Conservation (phyloP, 2,888 invertebrate species). For the Drosophila lutescens region DNA sequence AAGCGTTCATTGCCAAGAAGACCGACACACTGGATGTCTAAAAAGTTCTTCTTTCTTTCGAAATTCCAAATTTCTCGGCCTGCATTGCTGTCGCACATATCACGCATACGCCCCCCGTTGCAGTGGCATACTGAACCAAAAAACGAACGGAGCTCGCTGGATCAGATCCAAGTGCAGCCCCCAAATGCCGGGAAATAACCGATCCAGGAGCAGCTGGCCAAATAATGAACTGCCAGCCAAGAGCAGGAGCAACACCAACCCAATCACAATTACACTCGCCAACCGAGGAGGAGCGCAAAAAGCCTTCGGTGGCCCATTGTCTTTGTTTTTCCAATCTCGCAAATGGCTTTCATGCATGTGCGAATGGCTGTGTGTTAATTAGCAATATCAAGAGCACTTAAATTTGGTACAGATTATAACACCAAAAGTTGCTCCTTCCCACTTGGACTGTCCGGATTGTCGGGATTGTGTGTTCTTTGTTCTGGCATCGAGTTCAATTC, state of each 20-base stretch:
- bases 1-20: slow-evolving; percentile 48
- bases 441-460: not conserved
- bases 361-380: slow-evolving; percentile 64
- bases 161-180: slow-evolving; percentile 30
- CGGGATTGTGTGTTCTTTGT: slow-evolving; percentile 16
- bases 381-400: slow-evolving; percentile 74
- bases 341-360: slow-evolving; percentile 61
- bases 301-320: slow-evolving; percentile 42
- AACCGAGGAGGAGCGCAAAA: slow-evolving; percentile 22
- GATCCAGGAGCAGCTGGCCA: slow-evolving; percentile 39
- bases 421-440: slow-evolving; percentile 55
- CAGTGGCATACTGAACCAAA: slow-evolving; percentile 33
- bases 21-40: slow-evolving; percentile 29
- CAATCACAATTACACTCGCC: slow-evolving; percentile 44
- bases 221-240: slow-evolving; percentile 63
- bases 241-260: slow-evolving; percentile 31
- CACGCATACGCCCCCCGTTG: slow-evolving; percentile 63
- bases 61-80: slow-evolving; percentile 40
- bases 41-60: slow-evolving; percentile 25
- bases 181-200: slow-evolving; percentile 28
- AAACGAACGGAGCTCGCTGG: slow-evolving; percentile 19
- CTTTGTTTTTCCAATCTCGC: slow-evolving; percentile 68
- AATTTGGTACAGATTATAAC: slow-evolving; percentile 65
- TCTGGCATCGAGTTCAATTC: slow-evolving; percentile 47
- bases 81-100: slow-evolving; percentile 52